These are phyloP conservation scores for Apis dorsata DNA, from an alignment of 1,140 invertebrate species.

Conservation along the genomic window DNA sequence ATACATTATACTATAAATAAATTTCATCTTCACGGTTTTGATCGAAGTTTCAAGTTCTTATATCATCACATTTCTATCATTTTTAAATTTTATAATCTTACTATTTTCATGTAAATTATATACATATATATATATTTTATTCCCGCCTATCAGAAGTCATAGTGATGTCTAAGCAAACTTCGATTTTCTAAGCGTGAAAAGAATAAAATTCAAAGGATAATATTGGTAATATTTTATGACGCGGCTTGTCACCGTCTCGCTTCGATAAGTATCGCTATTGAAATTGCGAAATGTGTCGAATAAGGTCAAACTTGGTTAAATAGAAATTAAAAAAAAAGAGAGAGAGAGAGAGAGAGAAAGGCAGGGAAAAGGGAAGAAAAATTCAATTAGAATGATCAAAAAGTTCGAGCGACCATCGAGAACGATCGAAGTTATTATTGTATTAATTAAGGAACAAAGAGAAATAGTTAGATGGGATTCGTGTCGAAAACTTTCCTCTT, in stretches of 20 bases:
- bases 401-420: not conserved
- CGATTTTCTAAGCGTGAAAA: not conserved
- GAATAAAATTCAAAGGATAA: not conserved
- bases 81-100: too few relatives aligned
- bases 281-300: slow-evolving; percentile 4
- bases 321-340: accelerated
- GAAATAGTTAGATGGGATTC: not conserved
- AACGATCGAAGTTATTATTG: slow-evolving; percentile 30
- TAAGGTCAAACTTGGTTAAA: not conserved
- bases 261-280: slow-evolving; percentile 7
- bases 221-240: slow-evolving; percentile 19
- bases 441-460: slow-evolving; percentile 22
- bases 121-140: not conserved
- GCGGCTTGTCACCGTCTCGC: not conserved
- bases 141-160: not conserved
- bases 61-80: too few relatives aligned
- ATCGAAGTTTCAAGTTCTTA: too few relatives aligned
- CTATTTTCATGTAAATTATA: slow-evolving; percentile 15
- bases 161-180: slow-evolving; percentile 22
- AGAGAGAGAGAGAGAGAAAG: too few relatives aligned
- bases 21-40: too few relatives aligned
- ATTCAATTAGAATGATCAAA: slow-evolving; percentile 20
- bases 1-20: too few relatives aligned
- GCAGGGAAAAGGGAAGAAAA: not conserved
- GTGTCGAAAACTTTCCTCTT: not conserved